Conservation (phyloP, 2,113 vertebrate genomes). For the Oceanites oceanicus region DNA sequence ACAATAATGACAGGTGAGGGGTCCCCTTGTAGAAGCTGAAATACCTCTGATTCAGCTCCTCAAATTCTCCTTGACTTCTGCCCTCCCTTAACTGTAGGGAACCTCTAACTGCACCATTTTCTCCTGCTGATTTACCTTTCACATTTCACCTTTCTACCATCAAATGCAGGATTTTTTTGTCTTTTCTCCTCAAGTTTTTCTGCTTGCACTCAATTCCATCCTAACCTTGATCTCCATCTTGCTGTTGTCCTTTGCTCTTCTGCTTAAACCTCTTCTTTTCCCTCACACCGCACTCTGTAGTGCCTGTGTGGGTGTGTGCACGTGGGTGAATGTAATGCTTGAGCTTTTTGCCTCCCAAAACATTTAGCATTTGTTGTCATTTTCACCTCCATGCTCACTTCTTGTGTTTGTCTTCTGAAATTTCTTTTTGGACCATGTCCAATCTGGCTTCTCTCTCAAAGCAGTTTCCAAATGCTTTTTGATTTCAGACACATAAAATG, state of each 20-base stretch:
- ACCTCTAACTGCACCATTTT: neutral
- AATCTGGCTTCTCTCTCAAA: neutral
- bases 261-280: neutral
- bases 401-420: neutral
- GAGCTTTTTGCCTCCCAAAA: neutral
- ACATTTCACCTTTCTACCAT: neutral
- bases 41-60: neutral
- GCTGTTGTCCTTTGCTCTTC: neutral
- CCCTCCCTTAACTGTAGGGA: neutral
- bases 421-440: neutral
- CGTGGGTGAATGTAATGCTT: accelerated
- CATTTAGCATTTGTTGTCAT: neutral
- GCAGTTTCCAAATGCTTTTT: neutral
- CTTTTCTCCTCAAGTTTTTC: neutral
- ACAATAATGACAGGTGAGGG: neutral
- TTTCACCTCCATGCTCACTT: neutral
- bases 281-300: neutral
- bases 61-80: neutral
- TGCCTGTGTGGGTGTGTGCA: too few species aligned
- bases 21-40: neutral
- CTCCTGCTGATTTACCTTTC: neutral
- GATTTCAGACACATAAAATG: neutral
- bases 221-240: neutral
- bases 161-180: neutral
- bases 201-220: neutral